phyloP scores from a whole-genome alignment of 2,113 vertebrate genomes.

The Benitochromis conjunctus region DNA sequence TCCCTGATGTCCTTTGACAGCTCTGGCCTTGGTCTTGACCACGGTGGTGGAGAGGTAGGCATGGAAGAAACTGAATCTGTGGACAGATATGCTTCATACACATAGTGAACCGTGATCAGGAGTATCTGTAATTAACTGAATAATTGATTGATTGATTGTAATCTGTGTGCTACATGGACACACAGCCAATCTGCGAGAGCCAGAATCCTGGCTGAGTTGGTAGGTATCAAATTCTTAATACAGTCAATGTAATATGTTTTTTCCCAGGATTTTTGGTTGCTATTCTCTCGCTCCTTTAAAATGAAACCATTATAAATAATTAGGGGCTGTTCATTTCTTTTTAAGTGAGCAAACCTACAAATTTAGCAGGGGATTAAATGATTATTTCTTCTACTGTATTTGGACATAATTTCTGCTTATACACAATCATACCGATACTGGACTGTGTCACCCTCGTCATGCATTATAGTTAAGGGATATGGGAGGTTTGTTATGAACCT shows the following conservation, averaged over 20 bases:
- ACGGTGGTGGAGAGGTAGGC: neutral
- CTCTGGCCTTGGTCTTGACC: neutral
- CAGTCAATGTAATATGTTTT: neutral
- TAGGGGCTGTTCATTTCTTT: neutral
- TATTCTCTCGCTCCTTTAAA: neutral
- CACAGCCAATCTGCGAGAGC: no score
- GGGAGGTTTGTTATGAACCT: slow-evolving; percentile 12
- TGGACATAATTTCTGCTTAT: neutral
- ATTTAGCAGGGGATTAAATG: neutral
- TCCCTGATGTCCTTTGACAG: neutral
- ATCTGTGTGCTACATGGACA: neutral
- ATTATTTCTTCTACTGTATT: neutral
- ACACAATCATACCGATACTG: neutral
- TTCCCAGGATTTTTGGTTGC: neutral
- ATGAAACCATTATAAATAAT: neutral
- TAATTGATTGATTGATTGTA: neutral
- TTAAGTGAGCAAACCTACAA: neutral
- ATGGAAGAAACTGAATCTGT: neutral
- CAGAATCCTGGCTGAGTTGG: no score
- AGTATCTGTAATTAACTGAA: neutral
- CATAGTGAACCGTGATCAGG: neutral
- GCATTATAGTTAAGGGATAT: neutral
- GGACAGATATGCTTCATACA: neutral
- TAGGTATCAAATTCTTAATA: neutral
- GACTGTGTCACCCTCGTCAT: neutral